phyloP scores from a whole-genome alignment of 1,140 invertebrate genomes.

The Caenorhabditis inopinata region DNA sequence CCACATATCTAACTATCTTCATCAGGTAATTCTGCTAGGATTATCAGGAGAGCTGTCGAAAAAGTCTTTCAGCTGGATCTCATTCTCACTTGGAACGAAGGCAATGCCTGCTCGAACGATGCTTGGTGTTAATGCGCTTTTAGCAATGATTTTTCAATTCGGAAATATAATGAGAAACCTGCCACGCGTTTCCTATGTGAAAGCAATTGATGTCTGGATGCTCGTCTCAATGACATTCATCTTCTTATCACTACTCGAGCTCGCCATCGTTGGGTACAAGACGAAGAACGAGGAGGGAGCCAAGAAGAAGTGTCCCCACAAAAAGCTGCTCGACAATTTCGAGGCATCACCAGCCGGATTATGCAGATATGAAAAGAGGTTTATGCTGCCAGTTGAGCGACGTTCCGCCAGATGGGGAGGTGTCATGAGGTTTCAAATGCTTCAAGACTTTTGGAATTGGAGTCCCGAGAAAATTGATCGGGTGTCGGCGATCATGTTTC shows the following conservation, averaged over 20 bases:
- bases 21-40: slow-evolving; percentile 48
- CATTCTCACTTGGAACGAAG: slow-evolving; percentile 61
- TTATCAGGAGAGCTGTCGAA: not conserved
- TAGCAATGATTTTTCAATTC: slow-evolving; percentile 66
- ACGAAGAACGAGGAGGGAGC: slow-evolving; percentile 53
- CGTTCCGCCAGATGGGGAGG: slow-evolving; percentile 2
- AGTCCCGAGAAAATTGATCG: slow-evolving; percentile 59
- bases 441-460: slow-evolving; percentile 50
- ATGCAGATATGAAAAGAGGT: slow-evolving; percentile 58
- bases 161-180: slow-evolving; percentile 65
- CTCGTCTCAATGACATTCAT: slow-evolving; percentile 63
- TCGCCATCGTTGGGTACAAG: slow-evolving; percentile 59
- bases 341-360: slow-evolving; percentile 51
- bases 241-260: slow-evolving; percentile 55
- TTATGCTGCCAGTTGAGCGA: slow-evolving; percentile 58
- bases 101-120: slow-evolving; percentile 66
- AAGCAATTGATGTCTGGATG: slow-evolving; percentile 65
- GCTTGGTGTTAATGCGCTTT: slow-evolving; percentile 63
- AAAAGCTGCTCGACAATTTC: slow-evolving; percentile 34
- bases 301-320: slow-evolving; percentile 32
- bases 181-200: slow-evolving; percentile 61
- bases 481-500: slow-evolving; percentile 55
- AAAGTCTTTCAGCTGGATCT: slow-evolving; percentile 58
- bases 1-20: slow-evolving; percentile 65
- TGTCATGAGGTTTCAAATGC: not conserved